Evolutionary conservation across 1,140 invertebrate genomes (phyloP).

Genomic region (Cherax quadricarinatus): DNA sequence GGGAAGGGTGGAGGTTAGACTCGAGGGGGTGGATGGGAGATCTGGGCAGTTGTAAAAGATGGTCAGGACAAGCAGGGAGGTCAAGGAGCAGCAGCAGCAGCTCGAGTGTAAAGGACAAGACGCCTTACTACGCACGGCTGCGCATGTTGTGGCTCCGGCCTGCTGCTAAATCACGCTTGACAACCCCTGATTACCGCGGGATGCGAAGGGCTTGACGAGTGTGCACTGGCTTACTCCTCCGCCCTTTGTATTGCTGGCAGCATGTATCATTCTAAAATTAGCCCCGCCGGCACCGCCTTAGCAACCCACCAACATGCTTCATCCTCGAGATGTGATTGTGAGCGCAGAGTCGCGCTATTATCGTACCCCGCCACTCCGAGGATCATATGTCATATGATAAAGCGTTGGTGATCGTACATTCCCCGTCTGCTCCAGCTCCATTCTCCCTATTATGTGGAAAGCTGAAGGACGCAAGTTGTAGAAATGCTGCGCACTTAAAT

Average conservation of each 20-base stretch:
- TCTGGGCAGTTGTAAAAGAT: not conserved
- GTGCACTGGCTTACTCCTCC: slow-evolving; percentile 60
- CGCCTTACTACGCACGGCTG: slow-evolving; percentile 55
- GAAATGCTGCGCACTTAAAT: slow-evolving; percentile 26
- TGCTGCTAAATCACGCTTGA: slow-evolving; percentile 65
- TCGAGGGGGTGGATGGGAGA: not conserved
- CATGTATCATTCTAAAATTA: slow-evolving; percentile 67
- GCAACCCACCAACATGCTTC: slow-evolving; percentile 45
- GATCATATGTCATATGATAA: slow-evolving; percentile 12
- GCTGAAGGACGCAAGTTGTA: not conserved
- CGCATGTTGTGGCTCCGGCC: slow-evolving; percentile 54
- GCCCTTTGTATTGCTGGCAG: slow-evolving; percentile 66
- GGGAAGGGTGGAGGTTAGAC: not conserved
- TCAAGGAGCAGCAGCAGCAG: not conserved
- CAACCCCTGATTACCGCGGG: slow-evolving; percentile 64
- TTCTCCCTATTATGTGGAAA: slow-evolving; percentile 19
- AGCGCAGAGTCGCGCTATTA: slow-evolving; percentile 22
- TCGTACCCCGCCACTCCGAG: slow-evolving; percentile 37
- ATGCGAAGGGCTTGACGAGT: slow-evolving; percentile 63
- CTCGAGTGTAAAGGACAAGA: slow-evolving; percentile 13
- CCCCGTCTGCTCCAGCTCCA: not conserved
- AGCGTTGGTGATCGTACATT: slow-evolving; percentile 8
- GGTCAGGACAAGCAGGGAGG: not conserved
- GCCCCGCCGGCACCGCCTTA: slow-evolving; percentile 46
- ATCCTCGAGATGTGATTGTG: slow-evolving; percentile 52